Conservation (phyloP, 2,888 invertebrate species). For the Dendrolimus houi region DNA sequence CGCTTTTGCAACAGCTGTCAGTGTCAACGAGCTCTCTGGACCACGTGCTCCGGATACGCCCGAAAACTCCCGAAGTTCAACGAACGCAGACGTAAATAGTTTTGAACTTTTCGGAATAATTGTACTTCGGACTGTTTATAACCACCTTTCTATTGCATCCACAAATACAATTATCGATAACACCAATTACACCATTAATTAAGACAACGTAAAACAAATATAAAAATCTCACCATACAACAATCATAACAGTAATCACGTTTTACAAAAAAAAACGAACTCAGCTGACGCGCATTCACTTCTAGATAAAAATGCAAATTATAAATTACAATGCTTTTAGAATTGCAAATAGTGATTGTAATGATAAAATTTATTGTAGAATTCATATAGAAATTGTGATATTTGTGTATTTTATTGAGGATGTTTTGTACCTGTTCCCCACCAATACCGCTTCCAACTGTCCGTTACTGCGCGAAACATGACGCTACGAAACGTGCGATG, state of each 20-base stretch:
- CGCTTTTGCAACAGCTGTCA: slow-evolving; percentile 41
- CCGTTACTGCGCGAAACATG: slow-evolving; percentile 65
- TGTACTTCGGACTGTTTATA: slow-evolving; percentile 33
- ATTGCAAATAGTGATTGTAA: too few relatives aligned
- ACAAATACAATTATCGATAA: neutral
- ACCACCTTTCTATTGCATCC: neutral
- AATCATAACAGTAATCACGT: too few relatives aligned
- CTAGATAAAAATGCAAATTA: too few relatives aligned
- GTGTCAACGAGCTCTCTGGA: slow-evolving; percentile 34
- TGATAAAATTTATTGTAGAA: neutral
- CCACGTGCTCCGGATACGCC: slow-evolving; percentile 57
- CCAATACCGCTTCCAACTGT: slow-evolving; percentile 69
- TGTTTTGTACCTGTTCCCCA: slow-evolving; percentile 71
- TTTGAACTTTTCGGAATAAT: slow-evolving; percentile 38
- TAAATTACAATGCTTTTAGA: too few relatives aligned
- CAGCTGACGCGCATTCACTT: too few relatives aligned
- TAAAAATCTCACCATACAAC: too few relatives aligned
- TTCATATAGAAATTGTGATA: neutral
- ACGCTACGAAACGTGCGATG: slow-evolving; percentile 52
- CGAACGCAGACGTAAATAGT: slow-evolving; percentile 62
- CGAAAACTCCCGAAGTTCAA: slow-evolving; percentile 39
- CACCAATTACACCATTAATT: neutral
- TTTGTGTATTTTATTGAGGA: slow-evolving; percentile 21
- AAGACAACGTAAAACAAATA: neutral
- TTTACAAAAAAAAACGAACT: too few relatives aligned